A percentile compares a stretch with the other conserved stretches of the same genome.
Conservation (phyloP, 2,113 vertebrate genomes). For the Onychostruthus taczanowskii region DNA sequence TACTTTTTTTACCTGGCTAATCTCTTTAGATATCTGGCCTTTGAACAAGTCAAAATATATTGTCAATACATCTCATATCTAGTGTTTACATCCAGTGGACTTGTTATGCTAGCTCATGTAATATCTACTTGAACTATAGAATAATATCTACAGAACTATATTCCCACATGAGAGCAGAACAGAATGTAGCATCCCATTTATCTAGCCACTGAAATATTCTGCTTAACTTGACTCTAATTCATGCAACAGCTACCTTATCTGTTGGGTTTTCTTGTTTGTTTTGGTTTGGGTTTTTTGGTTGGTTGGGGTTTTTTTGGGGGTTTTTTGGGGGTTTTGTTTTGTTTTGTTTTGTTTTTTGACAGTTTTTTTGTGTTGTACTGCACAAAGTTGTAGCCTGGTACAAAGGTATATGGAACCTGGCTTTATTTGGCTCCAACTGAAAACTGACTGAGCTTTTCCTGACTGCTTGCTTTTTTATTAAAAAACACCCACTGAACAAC, state of each 20-base stretch:
- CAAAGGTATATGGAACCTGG: not conserved
- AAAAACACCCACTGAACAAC: not conserved
- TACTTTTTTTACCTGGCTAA: not conserved
- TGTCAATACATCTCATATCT: slow-evolving; percentile 7
- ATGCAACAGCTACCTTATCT: not conserved
- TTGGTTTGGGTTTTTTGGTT: not conserved
- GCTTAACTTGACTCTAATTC: not conserved
- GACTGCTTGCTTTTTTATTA: not conserved
- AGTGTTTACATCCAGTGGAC: slow-evolving; percentile 1
- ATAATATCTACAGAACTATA: not conserved
- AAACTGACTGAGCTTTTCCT: not conserved
- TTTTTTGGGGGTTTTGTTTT: not conserved
- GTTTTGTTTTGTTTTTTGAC: too few species aligned
- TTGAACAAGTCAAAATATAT: not conserved
- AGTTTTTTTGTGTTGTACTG: not conserved
- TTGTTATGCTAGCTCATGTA: slow-evolving; percentile 19
- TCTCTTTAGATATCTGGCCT: slow-evolving; percentile 24
- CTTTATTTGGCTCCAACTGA: not conserved
- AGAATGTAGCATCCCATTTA: not conserved
- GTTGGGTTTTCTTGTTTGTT: not conserved
- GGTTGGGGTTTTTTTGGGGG: too few species aligned
- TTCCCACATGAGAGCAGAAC: not conserved
- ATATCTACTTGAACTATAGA: not conserved
- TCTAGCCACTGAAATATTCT: not conserved
- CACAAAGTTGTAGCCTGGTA: not conserved